Conservation (phyloP, 2,113 vertebrate genomes). For the Nymphicus hollandicus region DNA sequence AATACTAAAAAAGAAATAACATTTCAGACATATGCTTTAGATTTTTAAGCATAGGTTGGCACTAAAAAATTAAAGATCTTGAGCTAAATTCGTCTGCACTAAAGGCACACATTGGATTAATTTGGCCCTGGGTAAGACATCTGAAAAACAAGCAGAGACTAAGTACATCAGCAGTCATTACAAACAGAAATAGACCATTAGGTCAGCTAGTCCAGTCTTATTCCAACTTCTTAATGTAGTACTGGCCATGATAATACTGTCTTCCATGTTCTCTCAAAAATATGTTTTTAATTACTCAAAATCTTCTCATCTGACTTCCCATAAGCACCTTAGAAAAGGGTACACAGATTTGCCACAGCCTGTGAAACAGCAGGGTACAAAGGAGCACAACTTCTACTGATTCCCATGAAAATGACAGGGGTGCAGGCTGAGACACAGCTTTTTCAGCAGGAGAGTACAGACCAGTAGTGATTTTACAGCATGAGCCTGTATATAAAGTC, state of each 20-base stretch:
- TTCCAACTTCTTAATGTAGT: background rate
- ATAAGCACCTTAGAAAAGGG: background rate
- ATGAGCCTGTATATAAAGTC: background rate
- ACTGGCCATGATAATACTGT: background rate
- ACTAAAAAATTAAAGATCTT: background rate
- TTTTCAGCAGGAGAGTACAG: background rate
- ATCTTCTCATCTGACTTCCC: background rate
- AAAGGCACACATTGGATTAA: background rate
- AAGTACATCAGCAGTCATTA: background rate
- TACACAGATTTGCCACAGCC: background rate
- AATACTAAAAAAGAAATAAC: background rate
- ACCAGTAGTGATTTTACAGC: background rate
- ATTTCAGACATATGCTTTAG: background rate
- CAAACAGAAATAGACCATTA: background rate
- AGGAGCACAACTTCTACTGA: background rate
- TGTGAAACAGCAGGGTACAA: background rate
- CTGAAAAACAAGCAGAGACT: background rate
- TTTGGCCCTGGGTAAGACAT: background rate
- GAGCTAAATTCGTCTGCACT: background rate
- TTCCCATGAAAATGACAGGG: background rate
- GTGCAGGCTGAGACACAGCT: background rate
- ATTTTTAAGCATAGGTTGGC: background rate
- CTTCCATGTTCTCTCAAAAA: background rate
- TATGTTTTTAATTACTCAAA: background rate
- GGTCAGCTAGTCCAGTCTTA: background rate